Evolutionary conservation across 2,888 invertebrate species (phyloP).

Genomic region (Andrena hattorfiana): DNA sequence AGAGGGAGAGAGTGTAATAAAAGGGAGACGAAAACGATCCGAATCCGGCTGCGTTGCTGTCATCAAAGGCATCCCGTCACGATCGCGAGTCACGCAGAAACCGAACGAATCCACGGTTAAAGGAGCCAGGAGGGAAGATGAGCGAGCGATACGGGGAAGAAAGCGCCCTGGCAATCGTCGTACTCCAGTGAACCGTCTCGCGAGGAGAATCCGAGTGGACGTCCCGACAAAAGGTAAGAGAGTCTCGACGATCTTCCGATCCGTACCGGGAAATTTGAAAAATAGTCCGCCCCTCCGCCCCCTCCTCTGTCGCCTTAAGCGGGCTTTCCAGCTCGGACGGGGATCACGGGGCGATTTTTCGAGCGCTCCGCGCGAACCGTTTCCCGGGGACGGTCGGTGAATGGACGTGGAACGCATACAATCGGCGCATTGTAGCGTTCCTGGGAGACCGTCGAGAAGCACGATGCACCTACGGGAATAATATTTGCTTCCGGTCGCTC

Average conservation of each 20-base stretch:
- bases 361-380: slow-evolving; percentile 31
- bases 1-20: background rate
- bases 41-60: slow-evolving; percentile 46
- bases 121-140: slow-evolving; percentile 64
- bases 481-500: slow-evolving; percentile 80
- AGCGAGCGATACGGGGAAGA: slow-evolving; percentile 64
- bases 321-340: slow-evolving; percentile 12
- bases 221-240: slow-evolving; percentile 64
- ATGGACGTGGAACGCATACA: slow-evolving; percentile 69
- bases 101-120: slow-evolving; percentile 58
- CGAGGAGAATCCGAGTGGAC: slow-evolving; percentile 68
- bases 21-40: slow-evolving; percentile 31
- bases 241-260: slow-evolving; percentile 7
- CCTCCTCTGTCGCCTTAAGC: background rate
- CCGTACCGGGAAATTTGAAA: slow-evolving; percentile 69
- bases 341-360: slow-evolving; percentile 59
- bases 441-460: slow-evolving; percentile 51
- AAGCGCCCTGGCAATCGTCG: slow-evolving; percentile 57
- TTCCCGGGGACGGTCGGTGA: slow-evolving; percentile 44
- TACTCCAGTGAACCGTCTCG: slow-evolving; percentile 67
- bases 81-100: slow-evolving; percentile 60
- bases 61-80: slow-evolving; percentile 53
- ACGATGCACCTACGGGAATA: slow-evolving; percentile 75
- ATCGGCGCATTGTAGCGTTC: slow-evolving; percentile 77
- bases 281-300: slow-evolving; percentile 49